A percentile compares a stretch with the other conserved stretches of the same genome.
phyloP scores from a whole-genome alignment of 2,113 vertebrate genomes.

The Zosterops pallidus region DNA sequence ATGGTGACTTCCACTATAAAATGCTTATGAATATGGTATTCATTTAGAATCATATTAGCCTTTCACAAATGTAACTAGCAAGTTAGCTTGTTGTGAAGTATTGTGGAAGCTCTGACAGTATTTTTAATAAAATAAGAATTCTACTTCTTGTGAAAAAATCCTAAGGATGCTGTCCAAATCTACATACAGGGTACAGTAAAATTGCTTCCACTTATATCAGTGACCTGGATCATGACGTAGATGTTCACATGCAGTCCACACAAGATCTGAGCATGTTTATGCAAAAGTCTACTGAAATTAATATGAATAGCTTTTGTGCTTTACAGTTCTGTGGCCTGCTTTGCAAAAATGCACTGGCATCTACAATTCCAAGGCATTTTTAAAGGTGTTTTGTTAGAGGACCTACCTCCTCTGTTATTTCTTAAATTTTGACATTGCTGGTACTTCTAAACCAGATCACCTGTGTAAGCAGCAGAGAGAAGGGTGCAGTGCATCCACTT shows the following conservation, averaged over 20 bases:
- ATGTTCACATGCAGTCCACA: not conserved
- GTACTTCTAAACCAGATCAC: not conserved
- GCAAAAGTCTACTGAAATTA: not conserved
- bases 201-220: not conserved
- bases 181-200: not conserved
- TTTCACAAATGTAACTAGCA: not conserved
- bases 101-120: not conserved
- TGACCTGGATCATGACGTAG: not conserved
- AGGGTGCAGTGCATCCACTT: not conserved
- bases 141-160: not conserved
- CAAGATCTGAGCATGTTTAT: not conserved
- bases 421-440: not conserved
- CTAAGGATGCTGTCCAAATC: not conserved
- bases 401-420: not conserved
- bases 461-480: not conserved
- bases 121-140: not conserved
- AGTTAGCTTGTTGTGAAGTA: not conserved
- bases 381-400: not conserved
- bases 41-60: not conserved
- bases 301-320: not conserved
- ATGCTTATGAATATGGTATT: not conserved
- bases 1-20: not conserved
- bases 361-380: not conserved
- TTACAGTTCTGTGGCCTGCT: not conserved
- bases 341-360: not conserved